Base-by-base conservation (phyloP, 1,140 invertebrate genomes). In the Antheraea pernyi region DNA sequence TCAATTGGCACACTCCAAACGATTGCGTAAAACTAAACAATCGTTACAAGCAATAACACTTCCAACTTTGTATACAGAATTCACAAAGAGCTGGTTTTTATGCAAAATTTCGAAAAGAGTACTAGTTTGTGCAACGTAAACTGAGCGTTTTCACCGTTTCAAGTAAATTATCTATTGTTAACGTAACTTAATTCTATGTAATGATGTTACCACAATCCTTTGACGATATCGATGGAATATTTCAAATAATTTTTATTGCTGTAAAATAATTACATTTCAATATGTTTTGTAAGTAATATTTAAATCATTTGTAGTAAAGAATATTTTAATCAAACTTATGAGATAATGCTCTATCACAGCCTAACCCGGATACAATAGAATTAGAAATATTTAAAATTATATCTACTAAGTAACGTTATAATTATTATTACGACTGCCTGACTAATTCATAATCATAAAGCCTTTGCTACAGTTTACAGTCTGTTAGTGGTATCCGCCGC, bases 1-100 rank as follows among this genome's bases (percentile, higher is more conserved):
- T 83, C 81, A 83, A 81, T 86, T 83, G 83, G 83, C 81, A 84
- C 60, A 59, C 36, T 62, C 22, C 59, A 62, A 65, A 46, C 42
- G 68, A 53, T 79, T 78, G 73, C 75, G 74, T 81, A 80, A 81
- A 80, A 69, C 66, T 61, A 61, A 61, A 61, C 60, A 5, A 61
- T 61, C 22, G 60, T 61, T 61, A 61, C 10, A 61, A 36, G 19
- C 19, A 36, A 61, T 11, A 61, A 53, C 16, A 53, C 46, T 53
- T 53, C 46, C 10, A 53, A 53, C 46, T 53, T 53, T 16, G 46
- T 53, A n/a, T 6, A 53, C 11, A 53, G 6, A 16, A n/a, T 16
- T 2, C 46, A 53, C 11, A 53, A n/a, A 16, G 46, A 53, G 46
- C 46, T 53, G 46, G 46, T 16, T 53, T 53, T n/a, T 53, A 53